phyloP scores from a whole-genome alignment of 2,888 invertebrate genomes.

The Acrocyrtus sp. region DNA sequence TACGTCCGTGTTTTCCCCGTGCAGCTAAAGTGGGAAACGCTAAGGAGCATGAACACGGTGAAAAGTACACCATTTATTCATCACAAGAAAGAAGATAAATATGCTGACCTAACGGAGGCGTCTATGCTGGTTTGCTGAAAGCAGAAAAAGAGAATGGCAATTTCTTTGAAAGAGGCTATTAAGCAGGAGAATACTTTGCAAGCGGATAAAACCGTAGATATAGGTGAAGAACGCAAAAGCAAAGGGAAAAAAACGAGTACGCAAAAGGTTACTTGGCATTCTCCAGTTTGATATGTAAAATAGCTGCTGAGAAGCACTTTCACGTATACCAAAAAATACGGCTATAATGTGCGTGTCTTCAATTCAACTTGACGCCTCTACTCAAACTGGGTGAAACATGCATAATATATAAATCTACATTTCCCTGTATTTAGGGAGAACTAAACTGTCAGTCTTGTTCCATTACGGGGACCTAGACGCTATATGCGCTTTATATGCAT shows the following conservation, averaged over 20 bases:
- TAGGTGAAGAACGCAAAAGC: constrained; percentile 27
- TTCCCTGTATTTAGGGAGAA: no score
- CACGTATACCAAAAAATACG: background rate
- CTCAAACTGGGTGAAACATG: no score
- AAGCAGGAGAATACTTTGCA: constrained; percentile 44
- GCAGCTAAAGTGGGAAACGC: background rate
- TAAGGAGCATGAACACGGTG: background rate
- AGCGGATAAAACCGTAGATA: constrained; percentile 27
- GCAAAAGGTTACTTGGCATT: background rate
- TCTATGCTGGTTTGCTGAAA: constrained; percentile 34
- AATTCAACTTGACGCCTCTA: no score
- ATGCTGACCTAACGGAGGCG: constrained; percentile 21
- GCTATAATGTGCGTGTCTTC: background rate
- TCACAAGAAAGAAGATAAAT: constrained; percentile 32
- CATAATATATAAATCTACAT: no score
- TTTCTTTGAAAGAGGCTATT: constrained; percentile 44
- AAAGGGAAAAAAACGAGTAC: background rate
- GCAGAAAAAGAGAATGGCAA: constrained; percentile 40
- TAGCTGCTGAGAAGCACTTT: background rate
- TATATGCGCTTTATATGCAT: no score
- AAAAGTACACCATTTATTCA: constrained; percentile 33
- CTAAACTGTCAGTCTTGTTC: no score
- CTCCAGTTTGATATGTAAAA: background rate
- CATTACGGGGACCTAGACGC: no score
- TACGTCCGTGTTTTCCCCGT: background rate